These are phyloP conservation scores for Apis cerana DNA, from an alignment of 1,140 invertebrate species.

Conservation along the genomic window DNA sequence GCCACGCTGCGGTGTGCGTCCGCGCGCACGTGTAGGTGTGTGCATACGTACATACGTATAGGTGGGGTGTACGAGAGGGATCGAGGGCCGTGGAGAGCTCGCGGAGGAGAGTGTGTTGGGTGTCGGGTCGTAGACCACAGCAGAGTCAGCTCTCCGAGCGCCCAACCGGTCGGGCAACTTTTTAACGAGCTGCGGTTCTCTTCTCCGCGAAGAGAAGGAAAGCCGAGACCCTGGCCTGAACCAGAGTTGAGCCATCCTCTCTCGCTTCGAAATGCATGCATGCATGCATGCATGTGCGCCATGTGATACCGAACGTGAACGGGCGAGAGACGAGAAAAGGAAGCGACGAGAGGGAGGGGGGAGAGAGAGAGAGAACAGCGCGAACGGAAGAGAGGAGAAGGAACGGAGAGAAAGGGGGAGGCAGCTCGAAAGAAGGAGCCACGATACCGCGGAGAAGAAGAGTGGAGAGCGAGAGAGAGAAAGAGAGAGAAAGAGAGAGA, in stretches of 20 bases:
- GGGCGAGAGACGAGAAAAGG: constrained; percentile 30
- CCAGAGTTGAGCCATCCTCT: constrained; percentile 75
- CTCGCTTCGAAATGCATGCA: constrained; percentile 64
- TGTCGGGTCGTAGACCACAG: constrained; percentile 81
- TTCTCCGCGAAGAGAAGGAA: constrained; percentile 67
- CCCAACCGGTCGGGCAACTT: constrained; percentile 81
- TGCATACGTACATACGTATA: background rate
- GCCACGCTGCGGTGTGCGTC: constrained; percentile 43
- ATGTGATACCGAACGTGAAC: constrained; percentile 68
- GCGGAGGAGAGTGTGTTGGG: constrained; percentile 70
- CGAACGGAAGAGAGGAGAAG: constrained; percentile 33
- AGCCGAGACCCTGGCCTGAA: constrained; percentile 68
- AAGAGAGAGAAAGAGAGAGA: constrained; percentile 15
- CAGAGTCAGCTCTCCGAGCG: constrained; percentile 76
- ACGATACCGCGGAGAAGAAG: background rate
- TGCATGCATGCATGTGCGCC: constrained; percentile 69
- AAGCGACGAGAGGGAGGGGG: background rate
- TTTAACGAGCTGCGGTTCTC: constrained; percentile 80
- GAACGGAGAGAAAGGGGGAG: constrained; percentile 27
- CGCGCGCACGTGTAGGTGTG: background rate
- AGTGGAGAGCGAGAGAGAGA: constrained; percentile 7
- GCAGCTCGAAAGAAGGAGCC: background rate
- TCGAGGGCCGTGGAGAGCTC: constrained; percentile 40
- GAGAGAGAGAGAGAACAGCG: background rate
- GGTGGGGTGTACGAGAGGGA: constrained; percentile 27